Evolutionary conservation across 1,140 invertebrate species (phyloP), one percentile per base, ranked within the genome.

Genomic region (Maniola jurtina): DNA sequence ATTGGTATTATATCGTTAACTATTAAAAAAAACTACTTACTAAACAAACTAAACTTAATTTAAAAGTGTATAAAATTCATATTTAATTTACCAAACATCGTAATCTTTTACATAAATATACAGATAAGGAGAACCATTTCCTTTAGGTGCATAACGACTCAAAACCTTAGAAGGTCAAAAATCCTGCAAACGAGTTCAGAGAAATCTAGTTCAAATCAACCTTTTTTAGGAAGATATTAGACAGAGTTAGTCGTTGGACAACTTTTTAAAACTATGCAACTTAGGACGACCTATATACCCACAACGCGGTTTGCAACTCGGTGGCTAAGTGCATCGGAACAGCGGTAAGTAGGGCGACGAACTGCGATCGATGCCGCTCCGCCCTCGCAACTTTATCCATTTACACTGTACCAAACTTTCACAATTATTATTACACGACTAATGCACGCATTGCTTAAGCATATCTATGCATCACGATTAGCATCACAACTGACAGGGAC

Each of bases 301-400:
- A 63, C 61, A 73, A 59, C 59, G 69, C 63, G 73, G 72, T 78
- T 73, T 74, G 75, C 74, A 79, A 78, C 73, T 76, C 66, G 69
- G 72, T 77, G 68, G 73, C 70, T 79, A 83, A 84, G 80, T 86
- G 86, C 84, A 88, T 84, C 83, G 75, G 82, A 76, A 81, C 77
- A 75, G 71, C 75, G 61, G 84, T 86, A 88, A 89, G 86, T 88
- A 89, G 86, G 85, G 76, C 86, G 84, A 88, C 85, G 84, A 88
- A 88, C 86, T 88, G 79, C 84, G 86, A 89, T 89, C 86, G 86
- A 89, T 89, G 80, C 61, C 78, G 75, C 65, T 57, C 77, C 76
- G 79, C 83, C 83, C 83, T 82, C 84, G 75, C 83, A 87, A 86
- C 80, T 87, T 84, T 85, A 84, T 83, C 78, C 84, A 83, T 86